Conservation (phyloP, 2,113 vertebrate genomes). For the Eretmochelys imbricata region DNA sequence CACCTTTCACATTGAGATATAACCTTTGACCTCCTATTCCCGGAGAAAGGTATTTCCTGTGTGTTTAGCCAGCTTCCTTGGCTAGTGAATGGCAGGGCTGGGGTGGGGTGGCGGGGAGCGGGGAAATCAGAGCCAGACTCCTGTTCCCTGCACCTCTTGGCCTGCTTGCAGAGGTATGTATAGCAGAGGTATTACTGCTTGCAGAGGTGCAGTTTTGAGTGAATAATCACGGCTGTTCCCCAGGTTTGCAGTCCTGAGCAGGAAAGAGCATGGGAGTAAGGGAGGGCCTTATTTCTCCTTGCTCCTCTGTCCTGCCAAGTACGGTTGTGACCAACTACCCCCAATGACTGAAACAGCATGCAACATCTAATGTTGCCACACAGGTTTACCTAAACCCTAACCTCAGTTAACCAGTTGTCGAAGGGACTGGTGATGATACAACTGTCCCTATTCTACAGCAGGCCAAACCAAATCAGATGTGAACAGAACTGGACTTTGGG, state of each 20-base stretch:
- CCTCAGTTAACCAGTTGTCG: rapidly evolving
- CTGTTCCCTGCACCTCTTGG: background rate
- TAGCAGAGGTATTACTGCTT: too few relatives aligned
- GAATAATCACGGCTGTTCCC: background rate
- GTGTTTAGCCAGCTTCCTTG: background rate
- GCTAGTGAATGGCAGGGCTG: background rate
- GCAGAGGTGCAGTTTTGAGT: background rate
- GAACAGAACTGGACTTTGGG: background rate
- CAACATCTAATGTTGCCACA: rapidly evolving
- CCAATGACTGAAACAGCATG: background rate
- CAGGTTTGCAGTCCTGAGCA: background rate
- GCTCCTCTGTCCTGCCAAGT: rapidly evolving
- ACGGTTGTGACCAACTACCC: background rate
- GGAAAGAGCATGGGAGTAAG: background rate
- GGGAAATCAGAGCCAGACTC: background rate
- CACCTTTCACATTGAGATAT: background rate
- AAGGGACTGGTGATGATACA: rapidly evolving
- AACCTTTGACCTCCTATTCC: background rate
- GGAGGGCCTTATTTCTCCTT: background rate
- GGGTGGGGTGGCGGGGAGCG: too few relatives aligned
- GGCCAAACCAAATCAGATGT: background rate
- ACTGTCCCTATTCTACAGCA: background rate
- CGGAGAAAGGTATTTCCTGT: background rate
- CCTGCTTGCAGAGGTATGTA: too few relatives aligned
- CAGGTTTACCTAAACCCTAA: background rate